phyloP scores from a whole-genome alignment of 2,797 vertebrate species.

The Streptopelia turtur region DNA sequence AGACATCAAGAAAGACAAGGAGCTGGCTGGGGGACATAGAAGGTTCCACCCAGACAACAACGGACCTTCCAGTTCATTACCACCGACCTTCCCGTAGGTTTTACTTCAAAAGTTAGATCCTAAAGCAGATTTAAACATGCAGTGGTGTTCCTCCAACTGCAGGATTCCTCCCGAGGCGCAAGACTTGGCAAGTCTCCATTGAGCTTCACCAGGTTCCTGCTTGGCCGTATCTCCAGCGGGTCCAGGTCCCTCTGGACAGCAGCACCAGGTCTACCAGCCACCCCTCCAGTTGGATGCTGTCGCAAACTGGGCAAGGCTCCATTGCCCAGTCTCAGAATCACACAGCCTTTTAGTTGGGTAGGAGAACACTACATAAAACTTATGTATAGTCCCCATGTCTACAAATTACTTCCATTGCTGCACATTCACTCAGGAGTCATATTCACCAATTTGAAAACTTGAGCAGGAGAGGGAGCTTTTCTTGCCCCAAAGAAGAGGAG shows the following conservation, averaged over 20 bases:
- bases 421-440: background rate
- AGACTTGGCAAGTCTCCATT: background rate
- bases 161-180: background rate
- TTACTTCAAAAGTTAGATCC: background rate
- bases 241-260: background rate
- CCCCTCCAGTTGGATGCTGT: background rate
- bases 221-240: fast-evolving
- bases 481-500: conserved; percentile 31
- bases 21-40: fast-evolving
- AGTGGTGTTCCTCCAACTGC: background rate
- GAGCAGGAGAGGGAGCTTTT: background rate
- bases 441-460: background rate
- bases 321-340: background rate
- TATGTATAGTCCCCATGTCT: background rate
- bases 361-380: background rate
- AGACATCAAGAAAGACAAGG: background rate
- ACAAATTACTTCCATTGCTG: background rate
- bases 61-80: background rate
- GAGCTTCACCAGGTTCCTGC: background rate
- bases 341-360: fast-evolving
- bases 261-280: background rate
- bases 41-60: background rate
- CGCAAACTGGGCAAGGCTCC: background rate
- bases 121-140: fast-evolving
- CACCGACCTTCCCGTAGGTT: background rate